Evolutionary conservation across 2,113 vertebrate species (phyloP).

Genomic region (Rhegmatorhina hoffmannsi): DNA sequence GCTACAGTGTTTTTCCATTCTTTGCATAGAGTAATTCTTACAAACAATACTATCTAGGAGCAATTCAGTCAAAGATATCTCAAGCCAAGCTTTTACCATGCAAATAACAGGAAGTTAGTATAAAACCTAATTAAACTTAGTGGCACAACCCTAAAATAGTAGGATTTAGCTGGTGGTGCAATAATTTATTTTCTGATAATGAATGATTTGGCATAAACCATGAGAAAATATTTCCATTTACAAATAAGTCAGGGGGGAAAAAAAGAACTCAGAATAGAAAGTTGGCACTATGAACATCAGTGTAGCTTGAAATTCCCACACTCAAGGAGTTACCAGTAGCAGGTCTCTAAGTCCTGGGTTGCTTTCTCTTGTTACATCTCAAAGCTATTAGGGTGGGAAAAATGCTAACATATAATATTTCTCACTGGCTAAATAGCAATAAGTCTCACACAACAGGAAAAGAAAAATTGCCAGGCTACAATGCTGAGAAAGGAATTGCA

Average conservation of each 20-base stretch:
- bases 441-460: neutral
- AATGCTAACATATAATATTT: neutral
- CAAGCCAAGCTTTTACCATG: neutral
- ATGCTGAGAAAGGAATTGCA: neutral
- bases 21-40: conserved; percentile 24
- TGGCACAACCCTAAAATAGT: neutral
- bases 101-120: conserved; percentile 47
- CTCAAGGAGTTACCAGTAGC: neutral
- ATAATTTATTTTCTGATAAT: conserved; percentile 20
- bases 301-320: neutral
- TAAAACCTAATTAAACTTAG: conserved; percentile 18
- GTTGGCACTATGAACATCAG: neutral
- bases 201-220: neutral
- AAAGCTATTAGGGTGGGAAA: neutral
- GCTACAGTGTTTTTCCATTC: neutral
- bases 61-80: neutral
- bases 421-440: neutral
- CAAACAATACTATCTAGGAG: conserved; percentile 11
- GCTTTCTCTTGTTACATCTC: neutral
- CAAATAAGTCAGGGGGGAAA: neutral
- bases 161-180: neutral
- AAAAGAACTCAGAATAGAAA: neutral
- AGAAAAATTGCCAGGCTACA: neutral
- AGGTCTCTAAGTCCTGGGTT: neutral
- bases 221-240: conserved; percentile 4